These are phyloP conservation scores for Hypsibius dujardini DNA, from an alignment of 1,140 invertebrate genomes.

Conservation along the genomic window DNA sequence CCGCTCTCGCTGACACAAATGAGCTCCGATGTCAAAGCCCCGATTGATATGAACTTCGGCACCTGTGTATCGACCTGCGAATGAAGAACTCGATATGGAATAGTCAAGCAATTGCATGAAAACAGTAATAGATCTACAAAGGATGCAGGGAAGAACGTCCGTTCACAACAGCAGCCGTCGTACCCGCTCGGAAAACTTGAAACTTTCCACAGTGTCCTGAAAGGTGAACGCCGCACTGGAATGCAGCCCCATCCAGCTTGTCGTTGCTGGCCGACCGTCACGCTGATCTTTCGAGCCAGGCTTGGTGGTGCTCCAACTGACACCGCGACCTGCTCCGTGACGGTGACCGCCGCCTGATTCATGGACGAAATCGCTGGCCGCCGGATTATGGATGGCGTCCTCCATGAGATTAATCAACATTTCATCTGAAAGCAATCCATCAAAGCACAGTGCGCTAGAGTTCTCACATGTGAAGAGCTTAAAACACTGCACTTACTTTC, in stretches of 20 bases:
- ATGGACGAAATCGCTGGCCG: neutral
- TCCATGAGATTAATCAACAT: slow-evolving; percentile 12
- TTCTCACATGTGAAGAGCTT: neutral
- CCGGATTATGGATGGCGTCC: neutral
- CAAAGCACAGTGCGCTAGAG: neutral
- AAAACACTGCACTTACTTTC: slow-evolving; percentile 59
- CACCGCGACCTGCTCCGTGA: neutral
- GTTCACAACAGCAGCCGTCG: neutral
- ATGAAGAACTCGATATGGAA: slow-evolving; percentile 26
- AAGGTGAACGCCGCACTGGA: neutral
- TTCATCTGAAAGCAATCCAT: neutral
- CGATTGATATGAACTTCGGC: slow-evolving; percentile 44
- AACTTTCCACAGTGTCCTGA: neutral
- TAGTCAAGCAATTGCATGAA: neutral
- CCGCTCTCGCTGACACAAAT: slow-evolving; percentile 71
- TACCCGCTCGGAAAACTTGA: slow-evolving; percentile 5
- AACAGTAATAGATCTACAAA: neutral
- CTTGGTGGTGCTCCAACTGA: slow-evolving; percentile 1
- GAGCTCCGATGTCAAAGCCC: slow-evolving; percentile 76
- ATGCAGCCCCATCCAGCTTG: no score
- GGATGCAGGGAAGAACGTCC: no score
- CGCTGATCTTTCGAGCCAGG: neutral
- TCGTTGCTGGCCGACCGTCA: neutral
- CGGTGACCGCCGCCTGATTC: neutral
- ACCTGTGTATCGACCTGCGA: slow-evolving; percentile 26